These are phyloP conservation scores for Myocastor coypus DNA, from an alignment of 2,113 vertebrate genomes.

Conservation along the genomic window DNA sequence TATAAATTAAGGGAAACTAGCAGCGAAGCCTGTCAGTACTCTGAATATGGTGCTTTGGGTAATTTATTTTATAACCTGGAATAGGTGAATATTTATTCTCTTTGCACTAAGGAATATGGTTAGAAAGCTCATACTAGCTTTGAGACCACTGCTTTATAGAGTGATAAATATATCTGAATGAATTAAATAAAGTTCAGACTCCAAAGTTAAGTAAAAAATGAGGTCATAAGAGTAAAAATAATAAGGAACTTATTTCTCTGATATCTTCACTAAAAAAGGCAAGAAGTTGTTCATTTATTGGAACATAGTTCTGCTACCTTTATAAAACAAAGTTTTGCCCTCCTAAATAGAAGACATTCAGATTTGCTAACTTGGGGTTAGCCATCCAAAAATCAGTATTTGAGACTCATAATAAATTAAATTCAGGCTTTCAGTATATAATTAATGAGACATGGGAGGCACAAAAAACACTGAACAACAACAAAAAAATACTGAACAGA, in stretches of 20 bases:
- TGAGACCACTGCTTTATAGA: conserved; percentile 22
- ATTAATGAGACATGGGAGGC: conserved; percentile 12
- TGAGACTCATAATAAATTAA: conserved; percentile 42
- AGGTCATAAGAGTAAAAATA: background rate
- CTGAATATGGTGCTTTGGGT: background rate
- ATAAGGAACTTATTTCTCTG: background rate
- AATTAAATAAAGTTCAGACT: background rate
- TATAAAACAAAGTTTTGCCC: background rate
- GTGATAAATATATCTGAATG: conserved; percentile 9
- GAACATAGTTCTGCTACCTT: conserved; percentile 20
- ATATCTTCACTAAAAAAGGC: conserved; percentile 28
- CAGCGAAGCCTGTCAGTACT: background rate
- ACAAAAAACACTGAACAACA: conserved; percentile 26
- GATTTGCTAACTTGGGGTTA: conserved; percentile 47
- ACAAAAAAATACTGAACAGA: conserved; percentile 17
- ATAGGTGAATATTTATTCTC: conserved; percentile 28
- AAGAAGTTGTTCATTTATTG: conserved; percentile 26
- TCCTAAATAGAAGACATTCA: background rate
- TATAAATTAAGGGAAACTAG: conserved; percentile 38
- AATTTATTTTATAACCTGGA: conserved; percentile 11
- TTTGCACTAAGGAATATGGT: conserved; percentile 49
- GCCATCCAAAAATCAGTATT: conserved; percentile 48
- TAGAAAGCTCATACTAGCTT: background rate
- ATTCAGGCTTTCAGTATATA: conserved; percentile 32
- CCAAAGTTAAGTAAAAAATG: background rate